Base-by-base conservation (phyloP, 2,888 invertebrate species). In the Neocrepidodera transversa region DNA sequence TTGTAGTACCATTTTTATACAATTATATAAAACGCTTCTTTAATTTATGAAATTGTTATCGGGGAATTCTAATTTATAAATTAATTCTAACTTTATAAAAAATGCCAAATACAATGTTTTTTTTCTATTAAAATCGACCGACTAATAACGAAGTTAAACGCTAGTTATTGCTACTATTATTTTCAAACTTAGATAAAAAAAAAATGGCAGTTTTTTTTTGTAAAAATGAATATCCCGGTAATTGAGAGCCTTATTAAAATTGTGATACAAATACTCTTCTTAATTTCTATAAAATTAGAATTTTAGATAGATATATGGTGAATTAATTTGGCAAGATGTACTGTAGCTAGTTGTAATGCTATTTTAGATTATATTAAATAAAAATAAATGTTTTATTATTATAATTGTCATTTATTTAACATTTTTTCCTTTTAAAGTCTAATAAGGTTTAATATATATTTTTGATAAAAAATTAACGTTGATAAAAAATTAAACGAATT, bases 171-270 rank as follows among this genome's bases (percentile, higher is more conserved):
- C n/a, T n/a, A n/a, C n/a, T n/a, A n/a, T n/a, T n/a, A n/a, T n/a
- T n/a, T n/a, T n/a, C n/a, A n/a, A n/a, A n/a, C n/a, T n/a, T n/a
- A n/a, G n/a, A n/a, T n/a, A n/a, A n/a, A n/a, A n/a, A n/a, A n/a
- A n/a, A n/a, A n/a, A n/a, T n/a, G n/a, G n/a, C n/a, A n/a, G 14
- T 23, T 50, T 38, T 38, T n/a, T 38, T 50, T 13, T 13, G 16
- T 16, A 17, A 52, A 17, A 30, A 43, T 43, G 52, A 53, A 53
- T 43, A 53, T 43, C 53, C 43, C 53, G 53, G 53, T 53, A 53
- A 53, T 53, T 30, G 43, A 43, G 60, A 70, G 73, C 73, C 73
- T 73, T 73, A 73, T 68, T 71, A 66, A 72, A 68, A 71, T 73
- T 73, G 73, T 73, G 72, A 73, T 73, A 73, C 71, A 65, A 50